Conservation (phyloP, 2,113 vertebrate genomes). For the Narcine bancroftii region DNA sequence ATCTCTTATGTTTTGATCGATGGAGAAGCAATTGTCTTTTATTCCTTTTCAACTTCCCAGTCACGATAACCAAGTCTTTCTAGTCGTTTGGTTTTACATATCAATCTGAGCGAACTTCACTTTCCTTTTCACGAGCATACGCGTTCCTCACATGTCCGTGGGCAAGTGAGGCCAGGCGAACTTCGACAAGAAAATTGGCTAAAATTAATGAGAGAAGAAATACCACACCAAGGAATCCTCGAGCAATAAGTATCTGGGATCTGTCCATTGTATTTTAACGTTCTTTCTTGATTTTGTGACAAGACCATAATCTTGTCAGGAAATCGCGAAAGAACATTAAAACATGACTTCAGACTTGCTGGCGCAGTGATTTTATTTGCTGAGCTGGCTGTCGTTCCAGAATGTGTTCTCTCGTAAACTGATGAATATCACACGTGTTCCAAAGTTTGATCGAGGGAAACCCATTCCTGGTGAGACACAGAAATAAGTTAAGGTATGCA, state of each 20-base stretch:
- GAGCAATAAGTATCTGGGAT: not conserved
- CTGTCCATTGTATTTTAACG: no score
- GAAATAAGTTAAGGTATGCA: not conserved
- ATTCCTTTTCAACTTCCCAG: slow-evolving; percentile 27
- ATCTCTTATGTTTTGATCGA: slow-evolving; percentile 33
- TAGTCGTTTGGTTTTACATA: no score
- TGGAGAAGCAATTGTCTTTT: slow-evolving; percentile 25
- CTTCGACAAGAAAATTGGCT: not conserved
- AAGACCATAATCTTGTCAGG: not conserved
- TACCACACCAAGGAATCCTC: not conserved
- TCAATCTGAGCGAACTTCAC: not conserved
- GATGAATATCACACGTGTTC: not conserved
- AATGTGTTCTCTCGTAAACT: not conserved
- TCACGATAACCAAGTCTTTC: not conserved
- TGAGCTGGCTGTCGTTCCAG: not conserved
- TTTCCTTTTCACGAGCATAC: not conserved
- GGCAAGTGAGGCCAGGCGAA: not conserved
- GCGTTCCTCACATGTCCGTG: not conserved
- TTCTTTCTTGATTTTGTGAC: no score
- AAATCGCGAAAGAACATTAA: not conserved
- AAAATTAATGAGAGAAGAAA: not conserved
- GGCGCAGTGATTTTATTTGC: not conserved
- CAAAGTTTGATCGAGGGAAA: not conserved
- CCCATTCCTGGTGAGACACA: not conserved
- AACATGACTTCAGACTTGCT: not conserved